Evolutionary conservation across 2,888 invertebrate genomes (phyloP).

Genomic region (Apodemia hepburni): DNA sequence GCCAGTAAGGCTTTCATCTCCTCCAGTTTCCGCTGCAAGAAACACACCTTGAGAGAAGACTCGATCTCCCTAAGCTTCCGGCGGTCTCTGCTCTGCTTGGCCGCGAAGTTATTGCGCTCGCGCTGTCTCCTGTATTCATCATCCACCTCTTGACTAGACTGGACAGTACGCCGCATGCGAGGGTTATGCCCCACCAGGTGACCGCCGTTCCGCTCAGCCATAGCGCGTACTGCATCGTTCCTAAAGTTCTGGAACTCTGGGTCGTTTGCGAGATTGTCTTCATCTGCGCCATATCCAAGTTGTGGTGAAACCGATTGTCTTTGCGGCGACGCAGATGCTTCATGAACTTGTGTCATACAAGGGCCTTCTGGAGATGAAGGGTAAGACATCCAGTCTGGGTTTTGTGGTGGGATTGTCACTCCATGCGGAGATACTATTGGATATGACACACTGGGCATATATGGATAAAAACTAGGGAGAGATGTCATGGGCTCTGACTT

Average conservation of each 20-base stretch:
- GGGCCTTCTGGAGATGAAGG: constrained; percentile 1
- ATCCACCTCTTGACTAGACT: constrained; percentile 71
- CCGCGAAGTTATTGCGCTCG: constrained; percentile 96
- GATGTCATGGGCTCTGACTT: background rate
- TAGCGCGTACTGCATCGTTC: constrained; percentile 16
- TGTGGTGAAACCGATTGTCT: constrained; percentile 3
- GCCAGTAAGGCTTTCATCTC: constrained; percentile 8
- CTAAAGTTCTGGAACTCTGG: constrained; percentile 19
- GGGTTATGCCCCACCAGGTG: constrained; percentile 16
- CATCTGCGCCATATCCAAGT: background rate
- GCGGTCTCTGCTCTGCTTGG: constrained; percentile 95
- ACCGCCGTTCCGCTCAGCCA: constrained; percentile 17
- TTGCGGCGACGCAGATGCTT: background rate
- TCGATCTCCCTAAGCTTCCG: constrained; percentile 92
- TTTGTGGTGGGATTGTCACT: background rate
- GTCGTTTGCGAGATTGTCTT: constrained; percentile 1
- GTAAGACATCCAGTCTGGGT: background rate
- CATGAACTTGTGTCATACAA: background rate
- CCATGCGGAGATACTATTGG: background rate
- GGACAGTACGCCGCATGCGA: constrained; percentile 17
- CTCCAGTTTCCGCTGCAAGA: constrained; percentile 3
- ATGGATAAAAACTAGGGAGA: background rate
- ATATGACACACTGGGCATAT: background rate
- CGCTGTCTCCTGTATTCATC: constrained; percentile 93
- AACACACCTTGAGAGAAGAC: constrained; percentile 14